Conservation (phyloP, 2,888 invertebrate genomes). For the Cataglyphis livida region DNA sequence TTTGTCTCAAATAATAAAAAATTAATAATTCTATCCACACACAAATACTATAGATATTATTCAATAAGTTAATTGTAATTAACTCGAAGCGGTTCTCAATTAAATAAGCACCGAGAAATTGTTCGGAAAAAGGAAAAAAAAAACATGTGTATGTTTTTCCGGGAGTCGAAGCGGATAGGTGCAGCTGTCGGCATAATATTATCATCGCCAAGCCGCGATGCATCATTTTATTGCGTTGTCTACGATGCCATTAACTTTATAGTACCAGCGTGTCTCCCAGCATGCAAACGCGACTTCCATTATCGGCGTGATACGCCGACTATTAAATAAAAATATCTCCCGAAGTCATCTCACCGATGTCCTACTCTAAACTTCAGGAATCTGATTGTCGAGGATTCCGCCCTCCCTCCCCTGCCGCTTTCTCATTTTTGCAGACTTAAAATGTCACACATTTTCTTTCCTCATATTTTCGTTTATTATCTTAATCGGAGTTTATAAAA, state of each 20-base stretch:
- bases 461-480: neutral
- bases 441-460: neutral
- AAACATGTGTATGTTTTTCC: neutral
- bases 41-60: neutral
- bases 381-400: conserved; percentile 62
- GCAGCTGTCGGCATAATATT: conserved; percentile 60
- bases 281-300: conserved; percentile 77
- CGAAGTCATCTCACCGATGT: conserved; percentile 52
- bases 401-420: neutral
- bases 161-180: neutral
- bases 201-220: conserved; percentile 62
- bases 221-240: conserved; percentile 72
- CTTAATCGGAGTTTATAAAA: neutral
- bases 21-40: neutral
- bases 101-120: neutral
- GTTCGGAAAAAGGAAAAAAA: neutral
- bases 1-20: neutral
- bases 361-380: conserved; percentile 55
- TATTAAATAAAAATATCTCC: conserved; percentile 79
- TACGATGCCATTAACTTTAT: conserved; percentile 73
- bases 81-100: neutral
- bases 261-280: conserved; percentile 69
- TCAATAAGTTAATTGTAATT: neutral
- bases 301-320: conserved; percentile 73
- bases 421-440: neutral